Evolutionary conservation across 2,888 invertebrate genomes (phyloP).

Genomic region (Lottia gigantea): DNA sequence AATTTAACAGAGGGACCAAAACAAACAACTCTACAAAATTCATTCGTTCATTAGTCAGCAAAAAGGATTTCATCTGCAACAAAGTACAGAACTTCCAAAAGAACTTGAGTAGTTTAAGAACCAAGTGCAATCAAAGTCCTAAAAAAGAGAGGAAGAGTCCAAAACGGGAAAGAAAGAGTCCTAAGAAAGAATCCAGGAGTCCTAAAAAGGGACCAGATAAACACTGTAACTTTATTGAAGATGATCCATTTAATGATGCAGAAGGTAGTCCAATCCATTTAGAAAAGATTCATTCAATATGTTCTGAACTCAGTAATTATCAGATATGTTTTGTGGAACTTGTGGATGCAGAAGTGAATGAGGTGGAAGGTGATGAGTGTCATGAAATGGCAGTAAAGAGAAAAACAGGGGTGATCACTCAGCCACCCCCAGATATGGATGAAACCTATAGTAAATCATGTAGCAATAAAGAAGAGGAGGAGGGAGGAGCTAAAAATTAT

Average conservation of each 20-base stretch:
- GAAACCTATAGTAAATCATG: too few species aligned
- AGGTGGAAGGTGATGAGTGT: not conserved
- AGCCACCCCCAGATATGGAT: not conserved
- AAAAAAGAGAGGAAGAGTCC: slow-evolving; percentile 3
- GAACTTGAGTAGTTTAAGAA: slow-evolving; percentile 14
- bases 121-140: not conserved
- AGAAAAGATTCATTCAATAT: not conserved
- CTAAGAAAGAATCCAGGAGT: not conserved
- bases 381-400: not conserved
- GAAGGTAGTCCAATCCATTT: slow-evolving; percentile 2
- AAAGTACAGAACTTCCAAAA: slow-evolving; percentile 17
- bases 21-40: not conserved
- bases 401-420: not conserved
- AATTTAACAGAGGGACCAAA: not conserved
- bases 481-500: too few species aligned
- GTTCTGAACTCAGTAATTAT: slow-evolving; percentile 3
- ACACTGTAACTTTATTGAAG: not conserved
- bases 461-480: too few species aligned
- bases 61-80: slow-evolving; percentile 13
- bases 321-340: slow-evolving; percentile 7
- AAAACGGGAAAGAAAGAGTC: not conserved
- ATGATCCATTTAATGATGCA: not conserved
- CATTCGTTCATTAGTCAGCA: slow-evolving; percentile 13
- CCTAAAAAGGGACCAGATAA: not conserved
- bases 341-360: not conserved